A percentile compares a stretch with the other conserved stretches of the same genome.
Conservation (phyloP, 2,888 invertebrate genomes). For the Dryobotodes eremita region DNA sequence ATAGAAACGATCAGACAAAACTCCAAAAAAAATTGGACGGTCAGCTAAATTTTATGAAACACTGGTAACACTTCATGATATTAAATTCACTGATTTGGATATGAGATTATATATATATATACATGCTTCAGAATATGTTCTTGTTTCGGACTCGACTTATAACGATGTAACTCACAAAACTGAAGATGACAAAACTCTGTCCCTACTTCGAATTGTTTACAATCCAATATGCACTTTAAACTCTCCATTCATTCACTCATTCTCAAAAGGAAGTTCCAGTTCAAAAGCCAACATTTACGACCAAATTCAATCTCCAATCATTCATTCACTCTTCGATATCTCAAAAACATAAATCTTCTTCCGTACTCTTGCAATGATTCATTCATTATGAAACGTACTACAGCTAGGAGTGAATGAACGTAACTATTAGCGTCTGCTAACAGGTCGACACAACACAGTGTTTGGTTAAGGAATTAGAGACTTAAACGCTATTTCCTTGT, state of each 20-base stretch:
- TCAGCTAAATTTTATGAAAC: background rate
- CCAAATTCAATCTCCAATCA: background rate
- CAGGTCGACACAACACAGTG: slow-evolving; percentile 48
- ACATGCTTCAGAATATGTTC: background rate
- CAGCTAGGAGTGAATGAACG: slow-evolving; percentile 64
- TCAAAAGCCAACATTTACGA: background rate
- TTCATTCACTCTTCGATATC: slow-evolving; percentile 17
- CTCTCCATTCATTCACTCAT: background rate
- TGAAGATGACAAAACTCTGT: background rate
- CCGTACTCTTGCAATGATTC: slow-evolving; percentile 49
- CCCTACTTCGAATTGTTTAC: background rate
- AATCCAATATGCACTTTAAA: background rate
- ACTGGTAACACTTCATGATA: background rate
- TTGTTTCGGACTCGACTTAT: background rate
- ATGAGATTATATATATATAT: background rate
- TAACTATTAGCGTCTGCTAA: slow-evolving; percentile 61
- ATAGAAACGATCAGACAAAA: background rate
- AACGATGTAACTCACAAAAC: background rate
- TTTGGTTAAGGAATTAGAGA: slow-evolving; percentile 59
- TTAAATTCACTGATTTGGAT: background rate
- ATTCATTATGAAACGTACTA: slow-evolving; percentile 52
- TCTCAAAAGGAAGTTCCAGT: background rate
- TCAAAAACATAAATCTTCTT: slow-evolving; percentile 20
- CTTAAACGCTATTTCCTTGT: slow-evolving; percentile 48
- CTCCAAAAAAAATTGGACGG: background rate